phyloP scores from a whole-genome alignment of 1,140 invertebrate species.

The Sminthurinus signatus region DNA sequence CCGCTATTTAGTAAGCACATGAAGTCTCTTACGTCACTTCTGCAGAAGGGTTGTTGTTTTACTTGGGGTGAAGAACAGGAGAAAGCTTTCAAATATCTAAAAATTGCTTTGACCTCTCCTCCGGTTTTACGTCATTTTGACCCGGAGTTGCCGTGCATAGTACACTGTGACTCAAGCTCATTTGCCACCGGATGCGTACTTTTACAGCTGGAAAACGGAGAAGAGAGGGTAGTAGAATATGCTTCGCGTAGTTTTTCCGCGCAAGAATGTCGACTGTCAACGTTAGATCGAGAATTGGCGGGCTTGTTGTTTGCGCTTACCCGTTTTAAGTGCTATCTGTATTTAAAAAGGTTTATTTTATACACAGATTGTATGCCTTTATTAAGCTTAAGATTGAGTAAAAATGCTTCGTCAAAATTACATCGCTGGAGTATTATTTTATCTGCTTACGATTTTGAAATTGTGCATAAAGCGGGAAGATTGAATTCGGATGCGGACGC shows the following conservation, averaged over 20 bases:
- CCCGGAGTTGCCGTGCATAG: constrained; percentile 34
- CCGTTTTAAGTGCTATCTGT: constrained; percentile 46
- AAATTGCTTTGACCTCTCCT: constrained; percentile 38
- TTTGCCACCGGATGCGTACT: constrained; percentile 50
- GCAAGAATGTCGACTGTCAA: constrained; percentile 45
- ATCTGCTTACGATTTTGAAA: not conserved
- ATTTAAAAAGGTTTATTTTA: constrained; percentile 46
- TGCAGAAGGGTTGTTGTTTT: constrained; percentile 3
- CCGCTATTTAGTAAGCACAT: not conserved
- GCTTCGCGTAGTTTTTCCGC: constrained; percentile 43
- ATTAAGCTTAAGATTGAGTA: constrained; percentile 44
- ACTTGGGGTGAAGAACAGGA: constrained; percentile 16
- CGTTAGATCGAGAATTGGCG: constrained; percentile 47
- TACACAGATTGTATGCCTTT: constrained; percentile 50
- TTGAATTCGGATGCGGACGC: not conserved
- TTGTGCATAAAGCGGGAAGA: not conserved
- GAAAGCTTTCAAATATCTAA: constrained; percentile 42
- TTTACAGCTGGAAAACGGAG: constrained; percentile 45
- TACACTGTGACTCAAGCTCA: constrained; percentile 50
- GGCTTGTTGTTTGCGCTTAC: constrained; percentile 46
- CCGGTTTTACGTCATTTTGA: constrained; percentile 27
- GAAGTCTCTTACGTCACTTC: not conserved
- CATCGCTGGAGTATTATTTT: not conserved
- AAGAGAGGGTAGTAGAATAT: constrained; percentile 47
- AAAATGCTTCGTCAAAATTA: not conserved